Evolutionary conservation across 2,113 vertebrate genomes (phyloP).

Genomic region (Eulacestoma nigropectus): DNA sequence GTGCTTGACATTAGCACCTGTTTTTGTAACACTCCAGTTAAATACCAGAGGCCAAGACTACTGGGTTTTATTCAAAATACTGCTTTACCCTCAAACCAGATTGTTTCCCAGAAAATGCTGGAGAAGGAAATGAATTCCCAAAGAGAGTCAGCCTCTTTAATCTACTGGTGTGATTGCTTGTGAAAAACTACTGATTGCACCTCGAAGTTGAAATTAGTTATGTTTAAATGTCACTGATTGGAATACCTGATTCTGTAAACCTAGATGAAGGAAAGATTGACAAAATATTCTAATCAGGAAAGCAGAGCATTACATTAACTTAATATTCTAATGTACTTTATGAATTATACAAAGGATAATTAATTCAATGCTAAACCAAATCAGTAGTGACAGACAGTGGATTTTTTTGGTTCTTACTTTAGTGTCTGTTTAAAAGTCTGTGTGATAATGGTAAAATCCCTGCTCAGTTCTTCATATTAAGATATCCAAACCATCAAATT

Average conservation of each 20-base stretch:
- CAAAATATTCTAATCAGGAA: constrained; percentile 52
- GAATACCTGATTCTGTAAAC: background rate
- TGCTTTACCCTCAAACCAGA: background rate
- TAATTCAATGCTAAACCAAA: background rate
- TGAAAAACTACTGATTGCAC: constrained; percentile 38
- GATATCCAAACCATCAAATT: background rate
- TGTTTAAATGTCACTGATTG: constrained; percentile 41
- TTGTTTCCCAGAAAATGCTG: background rate
- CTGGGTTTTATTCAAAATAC: constrained; percentile 13
- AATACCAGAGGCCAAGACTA: constrained; percentile 17
- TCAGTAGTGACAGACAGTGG: background rate
- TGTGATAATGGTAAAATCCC: background rate
- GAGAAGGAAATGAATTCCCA: background rate
- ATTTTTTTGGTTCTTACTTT: background rate
- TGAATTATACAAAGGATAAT: constrained; percentile 46
- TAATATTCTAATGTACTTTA: constrained; percentile 36
- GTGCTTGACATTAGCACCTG: constrained; percentile 44
- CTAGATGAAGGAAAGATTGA: constrained; percentile 24
- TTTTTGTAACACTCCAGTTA: constrained; percentile 35
- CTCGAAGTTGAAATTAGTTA: background rate
- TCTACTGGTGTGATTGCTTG: background rate
- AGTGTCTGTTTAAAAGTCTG: background rate
- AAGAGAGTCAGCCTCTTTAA: background rate
- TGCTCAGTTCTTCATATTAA: background rate
- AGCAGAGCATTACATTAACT: background rate